Conservation (phyloP, 2,797 vertebrate species). For the Pyrocephalus nanus region DNA sequence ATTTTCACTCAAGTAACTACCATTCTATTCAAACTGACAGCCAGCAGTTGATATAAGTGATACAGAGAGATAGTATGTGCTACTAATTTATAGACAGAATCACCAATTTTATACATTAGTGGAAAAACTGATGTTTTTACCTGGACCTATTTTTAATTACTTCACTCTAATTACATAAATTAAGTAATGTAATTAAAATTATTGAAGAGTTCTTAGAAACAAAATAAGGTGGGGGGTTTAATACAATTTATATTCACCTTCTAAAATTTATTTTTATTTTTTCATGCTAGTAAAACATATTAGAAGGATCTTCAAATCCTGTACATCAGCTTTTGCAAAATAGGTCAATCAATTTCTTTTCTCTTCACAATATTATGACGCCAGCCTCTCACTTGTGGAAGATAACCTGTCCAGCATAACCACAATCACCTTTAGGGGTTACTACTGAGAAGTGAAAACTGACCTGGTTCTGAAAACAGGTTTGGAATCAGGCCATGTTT, state of each 20-base stretch:
- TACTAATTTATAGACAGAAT: background rate
- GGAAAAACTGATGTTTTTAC: background rate
- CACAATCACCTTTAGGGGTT: background rate
- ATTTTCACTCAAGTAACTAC: background rate
- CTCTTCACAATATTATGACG: background rate
- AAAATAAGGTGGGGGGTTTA: background rate
- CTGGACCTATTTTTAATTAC: background rate
- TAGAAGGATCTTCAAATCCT: background rate
- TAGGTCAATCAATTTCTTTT: background rate
- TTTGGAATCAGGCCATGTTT: background rate
- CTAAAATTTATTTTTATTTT: background rate
- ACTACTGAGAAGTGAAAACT: background rate
- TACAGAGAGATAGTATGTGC: background rate
- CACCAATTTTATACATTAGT: background rate
- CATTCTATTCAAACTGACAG: background rate
- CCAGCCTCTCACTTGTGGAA: background rate
- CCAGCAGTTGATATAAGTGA: background rate
- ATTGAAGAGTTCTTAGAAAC: background rate
- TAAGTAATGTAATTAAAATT: background rate
- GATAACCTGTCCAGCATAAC: background rate
- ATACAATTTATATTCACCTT: background rate
- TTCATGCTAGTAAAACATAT: background rate
- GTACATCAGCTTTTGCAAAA: background rate
- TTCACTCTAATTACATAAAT: background rate
- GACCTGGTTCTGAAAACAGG: background rate